A percentile compares a stretch with the other conserved stretches of the same genome.
Conservation (phyloP, 2,797 vertebrate species). For the Loriculus beryllinus region DNA sequence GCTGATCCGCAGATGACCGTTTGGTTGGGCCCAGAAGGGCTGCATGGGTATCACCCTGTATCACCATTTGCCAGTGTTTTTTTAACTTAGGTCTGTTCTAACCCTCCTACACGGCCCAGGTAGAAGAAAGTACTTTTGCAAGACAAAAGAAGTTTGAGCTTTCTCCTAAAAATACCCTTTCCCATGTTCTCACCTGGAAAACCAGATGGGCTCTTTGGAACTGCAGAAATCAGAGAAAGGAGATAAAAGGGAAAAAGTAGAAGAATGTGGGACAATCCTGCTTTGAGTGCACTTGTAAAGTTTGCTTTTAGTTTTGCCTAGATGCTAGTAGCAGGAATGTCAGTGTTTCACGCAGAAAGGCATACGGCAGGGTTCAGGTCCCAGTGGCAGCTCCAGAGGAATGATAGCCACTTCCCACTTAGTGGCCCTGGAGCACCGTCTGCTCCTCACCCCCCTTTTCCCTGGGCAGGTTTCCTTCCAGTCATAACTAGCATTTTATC, state of each 20-base stretch:
- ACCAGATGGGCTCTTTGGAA: not conserved
- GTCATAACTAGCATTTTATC: not conserved
- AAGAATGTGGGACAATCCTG: not conserved
- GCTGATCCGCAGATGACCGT: not conserved
- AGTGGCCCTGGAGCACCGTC: not conserved
- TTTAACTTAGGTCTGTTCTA: not conserved
- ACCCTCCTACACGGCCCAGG: not conserved
- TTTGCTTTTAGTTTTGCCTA: not conserved
- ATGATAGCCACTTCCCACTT: not conserved
- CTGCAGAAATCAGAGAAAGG: not conserved
- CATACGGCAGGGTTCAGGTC: accelerated
- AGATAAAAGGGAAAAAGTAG: not conserved
- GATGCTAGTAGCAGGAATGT: not conserved
- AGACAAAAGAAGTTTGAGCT: not conserved
- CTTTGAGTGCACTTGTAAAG: not conserved
- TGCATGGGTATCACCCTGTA: not conserved
- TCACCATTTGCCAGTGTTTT: not conserved
- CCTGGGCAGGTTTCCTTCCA: not conserved
- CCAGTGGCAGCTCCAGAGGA: not conserved
- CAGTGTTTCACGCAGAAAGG: not conserved
- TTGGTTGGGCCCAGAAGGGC: not conserved
- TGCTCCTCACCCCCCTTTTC: not conserved
- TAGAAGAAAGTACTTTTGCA: not conserved
- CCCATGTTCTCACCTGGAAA: not conserved
- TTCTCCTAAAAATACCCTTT: not conserved